Evolutionary conservation across 2,113 vertebrate genomes (phyloP).

Genomic region (Lepisosteus oculatus): DNA sequence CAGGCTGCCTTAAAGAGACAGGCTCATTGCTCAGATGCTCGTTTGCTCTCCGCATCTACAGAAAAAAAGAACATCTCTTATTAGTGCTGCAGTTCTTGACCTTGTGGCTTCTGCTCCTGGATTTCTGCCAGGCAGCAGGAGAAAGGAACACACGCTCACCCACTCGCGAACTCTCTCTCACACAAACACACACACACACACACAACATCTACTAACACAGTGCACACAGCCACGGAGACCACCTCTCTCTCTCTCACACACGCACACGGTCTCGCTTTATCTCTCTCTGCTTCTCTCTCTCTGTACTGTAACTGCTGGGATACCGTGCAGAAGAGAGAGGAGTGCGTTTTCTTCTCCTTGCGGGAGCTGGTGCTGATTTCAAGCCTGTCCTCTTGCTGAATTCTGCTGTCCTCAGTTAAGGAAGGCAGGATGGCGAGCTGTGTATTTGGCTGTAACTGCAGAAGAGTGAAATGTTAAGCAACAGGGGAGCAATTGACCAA

Average conservation of each 20-base stretch:
- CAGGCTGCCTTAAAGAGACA: not conserved
- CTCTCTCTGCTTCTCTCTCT: conserved; percentile 17
- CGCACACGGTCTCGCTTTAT: conserved; percentile 30
- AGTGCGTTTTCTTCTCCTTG: conserved; percentile 17
- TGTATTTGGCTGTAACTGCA: conserved; percentile 41
- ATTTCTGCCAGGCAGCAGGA: not conserved
- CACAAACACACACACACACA: conserved; percentile 8
- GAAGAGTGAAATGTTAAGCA: conserved; percentile 44
- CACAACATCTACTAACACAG: conserved; percentile 8
- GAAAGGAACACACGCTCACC: not conserved
- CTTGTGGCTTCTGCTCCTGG: conserved; percentile 6
- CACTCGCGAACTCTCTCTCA: not conserved
- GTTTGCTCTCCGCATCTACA: not conserved
- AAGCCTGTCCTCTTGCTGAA: conserved; percentile 31
- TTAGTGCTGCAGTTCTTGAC: not conserved
- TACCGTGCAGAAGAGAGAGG: conserved; percentile 51
- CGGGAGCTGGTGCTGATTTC: conserved; percentile 29
- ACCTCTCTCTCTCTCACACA: conserved; percentile 19
- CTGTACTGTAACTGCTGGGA: conserved; percentile 52
- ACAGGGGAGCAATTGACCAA: conserved; percentile 51
- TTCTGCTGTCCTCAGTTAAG: conserved; percentile 40
- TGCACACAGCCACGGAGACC: conserved; percentile 1
- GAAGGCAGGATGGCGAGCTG: conserved; percentile 33
- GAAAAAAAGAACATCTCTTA: not conserved
- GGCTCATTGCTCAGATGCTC: not conserved